Evolutionary conservation across 1,140 invertebrate genomes (phyloP).

Genomic region (Trinorchestia longiramus): DNA sequence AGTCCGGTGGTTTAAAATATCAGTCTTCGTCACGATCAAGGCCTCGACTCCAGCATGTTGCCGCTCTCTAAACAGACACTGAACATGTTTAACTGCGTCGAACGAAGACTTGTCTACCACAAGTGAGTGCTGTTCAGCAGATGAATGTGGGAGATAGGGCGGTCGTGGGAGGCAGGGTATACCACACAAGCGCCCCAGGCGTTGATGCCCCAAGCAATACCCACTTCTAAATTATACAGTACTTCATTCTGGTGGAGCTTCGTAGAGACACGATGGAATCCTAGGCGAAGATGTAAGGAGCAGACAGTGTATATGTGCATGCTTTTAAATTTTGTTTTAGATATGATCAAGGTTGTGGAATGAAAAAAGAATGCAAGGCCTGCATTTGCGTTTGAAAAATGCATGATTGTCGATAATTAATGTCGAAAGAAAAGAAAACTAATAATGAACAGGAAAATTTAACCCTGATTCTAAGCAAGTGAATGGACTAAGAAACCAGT

Average conservation of each 20-base stretch:
- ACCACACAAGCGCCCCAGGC: background rate
- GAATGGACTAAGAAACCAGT: background rate
- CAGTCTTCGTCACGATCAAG: background rate
- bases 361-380: background rate
- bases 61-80: background rate
- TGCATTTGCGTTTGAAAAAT: background rate
- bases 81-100: background rate
- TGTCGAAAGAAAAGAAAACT: background rate
- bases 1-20: background rate
- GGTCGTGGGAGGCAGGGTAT: constrained; percentile 3
- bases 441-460: background rate
- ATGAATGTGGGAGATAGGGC: constrained; percentile 7
- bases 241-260: background rate
- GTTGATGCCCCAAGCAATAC: background rate
- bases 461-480: background rate
- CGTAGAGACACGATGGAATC: background rate
- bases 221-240: background rate
- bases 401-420: background rate
- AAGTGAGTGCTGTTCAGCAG: background rate
- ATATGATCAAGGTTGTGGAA: background rate
- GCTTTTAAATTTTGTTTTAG: background rate
- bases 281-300: background rate
- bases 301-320: background rate
- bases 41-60: background rate
- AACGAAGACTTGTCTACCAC: background rate